Conservation (phyloP, 1,140 invertebrate genomes). For the Drosophila guanche region DNA sequence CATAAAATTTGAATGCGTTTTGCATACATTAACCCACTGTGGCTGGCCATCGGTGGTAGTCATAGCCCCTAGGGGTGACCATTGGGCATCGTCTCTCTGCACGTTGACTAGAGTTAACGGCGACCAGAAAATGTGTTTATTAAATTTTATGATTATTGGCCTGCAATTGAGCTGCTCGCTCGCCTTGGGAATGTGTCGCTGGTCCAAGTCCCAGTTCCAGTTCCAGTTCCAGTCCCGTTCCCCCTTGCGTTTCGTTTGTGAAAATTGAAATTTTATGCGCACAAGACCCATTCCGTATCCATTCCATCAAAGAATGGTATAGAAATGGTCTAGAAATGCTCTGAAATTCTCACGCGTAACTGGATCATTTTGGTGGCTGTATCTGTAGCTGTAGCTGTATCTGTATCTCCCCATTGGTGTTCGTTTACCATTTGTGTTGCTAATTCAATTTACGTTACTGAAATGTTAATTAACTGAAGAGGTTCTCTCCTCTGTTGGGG, state of each 20-base stretch:
- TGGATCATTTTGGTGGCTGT: slow-evolving; percentile 67
- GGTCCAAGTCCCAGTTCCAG: neutral
- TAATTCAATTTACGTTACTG: slow-evolving; percentile 79
- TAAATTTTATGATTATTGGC: slow-evolving; percentile 82
- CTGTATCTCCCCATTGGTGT: slow-evolving; percentile 18
- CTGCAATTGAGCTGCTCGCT: slow-evolving; percentile 69
- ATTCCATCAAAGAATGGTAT: neutral
- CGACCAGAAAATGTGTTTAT: slow-evolving; percentile 70
- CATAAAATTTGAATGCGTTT: slow-evolving; percentile 82
- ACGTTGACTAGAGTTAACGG: slow-evolving; percentile 22
- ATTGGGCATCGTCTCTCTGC: neutral
- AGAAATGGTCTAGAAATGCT: slow-evolving; percentile 28
- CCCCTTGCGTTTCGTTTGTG: slow-evolving; percentile 39
- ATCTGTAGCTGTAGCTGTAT: slow-evolving; percentile 4
- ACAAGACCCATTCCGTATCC: slow-evolving; percentile 15
- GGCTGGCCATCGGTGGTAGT: slow-evolving; percentile 12
- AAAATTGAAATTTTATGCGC: slow-evolving; percentile 78
- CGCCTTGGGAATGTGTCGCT: slow-evolving; percentile 68
- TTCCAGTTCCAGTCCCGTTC: too few species aligned
- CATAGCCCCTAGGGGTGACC: slow-evolving; percentile 20
- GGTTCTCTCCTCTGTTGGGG: slow-evolving; percentile 19
- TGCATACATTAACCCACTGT: slow-evolving; percentile 82
- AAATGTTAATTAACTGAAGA: slow-evolving; percentile 78
- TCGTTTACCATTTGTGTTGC: slow-evolving; percentile 71
- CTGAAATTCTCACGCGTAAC: slow-evolving; percentile 80